Base-by-base conservation (phyloP, 2,113 vertebrate species). In the Poeciliopsis occidentalis region DNA sequence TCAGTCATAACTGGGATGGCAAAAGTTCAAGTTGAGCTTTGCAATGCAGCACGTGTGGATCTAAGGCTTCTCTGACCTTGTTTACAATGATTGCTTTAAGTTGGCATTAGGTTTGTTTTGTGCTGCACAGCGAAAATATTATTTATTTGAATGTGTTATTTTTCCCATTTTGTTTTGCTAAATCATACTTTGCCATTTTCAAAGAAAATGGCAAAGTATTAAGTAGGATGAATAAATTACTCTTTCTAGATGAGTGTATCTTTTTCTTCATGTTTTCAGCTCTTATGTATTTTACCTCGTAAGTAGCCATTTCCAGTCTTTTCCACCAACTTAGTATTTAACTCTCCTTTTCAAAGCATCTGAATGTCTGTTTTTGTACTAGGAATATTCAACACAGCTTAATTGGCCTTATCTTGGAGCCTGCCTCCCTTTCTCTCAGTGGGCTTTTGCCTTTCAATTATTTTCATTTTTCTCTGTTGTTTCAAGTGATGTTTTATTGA, bases 401-500 rank as follows among this genome's bases (percentile, higher is more conserved):
- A 76, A 84, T 76, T 91, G 76, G 60, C 51, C 27, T 64, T 66
- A 79, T 76, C 79, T 80, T 17, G 24, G 64, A 60, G 24, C 41
- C 34, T 71, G 39, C 41, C 62, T 57, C 27, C 10, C 17, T 54
- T 17, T 32, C 22, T 71, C 75, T 73, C 44, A 7, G 15, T 1
- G n/a, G 27, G 39, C 64, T 78, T 66, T 68, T 26, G 51, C 61
- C 74, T 81, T 88, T 84, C 69, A 71, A 70, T 82, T 71, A 79
- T 84, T 88, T 76, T 67, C 30, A 64, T 81, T 62, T 60, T 60
- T 70, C 41, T 63, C 69, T 34, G 62, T 79, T 80, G 72, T 83
- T 72, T 76, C 41, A 67, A 72, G n/a, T 30, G 75, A 74, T 57
- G 63, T 73, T 87, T 85, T 70, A 75, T 79, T 73, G 76, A 65